A percentile compares a stretch with the other conserved stretches of the same genome.
These are phyloP conservation scores for Centropristis striata DNA, from an alignment of 2,113 vertebrate species.

Conservation along the genomic window DNA sequence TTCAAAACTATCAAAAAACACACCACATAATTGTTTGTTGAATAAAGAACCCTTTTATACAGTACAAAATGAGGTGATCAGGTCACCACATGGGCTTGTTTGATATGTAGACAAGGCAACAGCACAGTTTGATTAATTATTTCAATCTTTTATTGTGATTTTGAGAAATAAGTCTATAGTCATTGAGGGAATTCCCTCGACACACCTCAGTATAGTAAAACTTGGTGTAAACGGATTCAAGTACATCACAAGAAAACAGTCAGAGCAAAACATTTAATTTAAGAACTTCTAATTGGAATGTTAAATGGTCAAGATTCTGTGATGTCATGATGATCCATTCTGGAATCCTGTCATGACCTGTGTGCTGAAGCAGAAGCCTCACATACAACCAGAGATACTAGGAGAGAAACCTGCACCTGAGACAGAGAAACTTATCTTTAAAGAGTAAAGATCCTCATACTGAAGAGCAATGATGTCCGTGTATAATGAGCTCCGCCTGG, in stretches of 20 bases:
- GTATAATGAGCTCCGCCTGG: conserved; percentile 37
- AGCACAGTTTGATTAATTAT: too few species aligned
- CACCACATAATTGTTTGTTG: too few species aligned
- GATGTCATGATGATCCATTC: background rate
- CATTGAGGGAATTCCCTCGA: background rate
- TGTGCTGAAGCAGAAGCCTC: background rate
- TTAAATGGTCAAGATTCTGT: background rate
- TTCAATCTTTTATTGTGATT: background rate
- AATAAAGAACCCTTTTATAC: too few species aligned
- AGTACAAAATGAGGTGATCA: too few species aligned
- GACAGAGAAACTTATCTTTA: too few species aligned
- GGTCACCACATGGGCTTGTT: too few species aligned
- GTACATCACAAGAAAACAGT: background rate
- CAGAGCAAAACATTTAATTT: background rate
- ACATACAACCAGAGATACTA: background rate
- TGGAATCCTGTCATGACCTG: background rate
- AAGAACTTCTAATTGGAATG: background rate
- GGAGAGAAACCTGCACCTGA: background rate
- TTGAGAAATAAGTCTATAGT: background rate
- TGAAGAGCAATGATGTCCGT: conserved; percentile 21
- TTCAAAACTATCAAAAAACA: too few species aligned
- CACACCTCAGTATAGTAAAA: background rate
- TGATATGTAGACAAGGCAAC: too few species aligned
- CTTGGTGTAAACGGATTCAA: background rate
- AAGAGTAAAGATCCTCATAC: background rate